Evolutionary conservation across 2,797 vertebrate genomes (phyloP).

Genomic region (Harpagifer antarcticus): DNA sequence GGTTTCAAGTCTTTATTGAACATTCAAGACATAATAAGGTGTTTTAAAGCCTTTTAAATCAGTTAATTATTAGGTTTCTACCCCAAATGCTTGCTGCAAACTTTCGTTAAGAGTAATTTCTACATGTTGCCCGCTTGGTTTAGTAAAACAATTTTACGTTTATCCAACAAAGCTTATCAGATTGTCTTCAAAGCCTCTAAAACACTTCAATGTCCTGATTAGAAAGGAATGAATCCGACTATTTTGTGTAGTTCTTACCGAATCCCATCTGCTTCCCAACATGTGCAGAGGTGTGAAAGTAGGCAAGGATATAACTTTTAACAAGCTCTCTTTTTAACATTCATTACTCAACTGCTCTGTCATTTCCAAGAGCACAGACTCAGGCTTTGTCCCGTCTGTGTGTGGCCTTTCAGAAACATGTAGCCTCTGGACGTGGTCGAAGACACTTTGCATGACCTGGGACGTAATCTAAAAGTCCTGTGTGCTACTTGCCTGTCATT

Average conservation of each 20-base stretch:
- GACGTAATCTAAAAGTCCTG: background rate
- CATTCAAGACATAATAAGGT: background rate
- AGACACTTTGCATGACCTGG: background rate
- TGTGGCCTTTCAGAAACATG: too few species aligned
- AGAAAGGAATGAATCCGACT: too few species aligned
- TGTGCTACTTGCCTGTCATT: background rate
- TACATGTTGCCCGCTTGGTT: background rate
- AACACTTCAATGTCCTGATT: background rate
- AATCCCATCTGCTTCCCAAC: background rate
- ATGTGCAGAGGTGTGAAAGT: constrained; percentile 1
- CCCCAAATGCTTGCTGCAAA: background rate
- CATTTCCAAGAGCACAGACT: too few species aligned
- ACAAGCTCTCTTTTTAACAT: background rate
- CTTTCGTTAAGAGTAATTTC: background rate
- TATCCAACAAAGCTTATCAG: background rate
- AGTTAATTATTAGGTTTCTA: too few species aligned
- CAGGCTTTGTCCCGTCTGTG: too few species aligned
- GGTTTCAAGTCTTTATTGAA: too few species aligned
- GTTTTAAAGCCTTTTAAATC: background rate
- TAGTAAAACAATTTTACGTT: background rate
- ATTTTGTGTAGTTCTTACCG: background rate
- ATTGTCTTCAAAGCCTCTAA: background rate
- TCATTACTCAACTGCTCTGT: background rate
- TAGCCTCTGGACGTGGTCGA: background rate
- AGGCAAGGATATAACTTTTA: too few species aligned